These are phyloP conservation scores for Triops longicaudatus DNA, from an alignment of 1,140 invertebrate genomes.

Conservation along the genomic window DNA sequence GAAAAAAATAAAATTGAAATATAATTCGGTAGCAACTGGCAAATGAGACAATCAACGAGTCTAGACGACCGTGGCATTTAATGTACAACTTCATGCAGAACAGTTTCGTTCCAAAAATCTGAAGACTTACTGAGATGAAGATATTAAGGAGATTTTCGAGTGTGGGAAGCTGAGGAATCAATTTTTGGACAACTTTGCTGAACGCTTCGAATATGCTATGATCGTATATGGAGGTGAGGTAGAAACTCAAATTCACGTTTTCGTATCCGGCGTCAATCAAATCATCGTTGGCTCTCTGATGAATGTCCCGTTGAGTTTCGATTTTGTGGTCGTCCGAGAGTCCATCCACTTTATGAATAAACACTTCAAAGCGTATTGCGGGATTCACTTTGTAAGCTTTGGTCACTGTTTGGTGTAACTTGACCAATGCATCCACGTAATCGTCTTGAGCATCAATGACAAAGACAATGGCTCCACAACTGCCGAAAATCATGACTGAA, in stretches of 20 bases:
- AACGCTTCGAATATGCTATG: slow-evolving; percentile 99
- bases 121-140: slow-evolving; percentile 81
- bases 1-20: slow-evolving; percentile 18
- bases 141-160: slow-evolving; percentile 98
- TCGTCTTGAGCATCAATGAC: slow-evolving; percentile 98
- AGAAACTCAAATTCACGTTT: slow-evolving; percentile 78
- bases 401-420: slow-evolving; percentile 83
- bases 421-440: slow-evolving; percentile 89
- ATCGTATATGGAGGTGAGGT: slow-evolving; percentile 98
- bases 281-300: slow-evolving; percentile 92
- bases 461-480: slow-evolving; percentile 79
- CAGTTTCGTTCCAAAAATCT: no score
- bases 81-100: no score
- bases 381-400: slow-evolving; percentile 94
- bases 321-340: slow-evolving; percentile 98
- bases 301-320: slow-evolving; percentile 95
- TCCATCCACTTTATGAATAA: slow-evolving; percentile 74
- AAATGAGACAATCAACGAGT: slow-evolving; percentile 10
- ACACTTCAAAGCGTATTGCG: slow-evolving; percentile 93
- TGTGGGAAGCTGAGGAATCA: slow-evolving; percentile 93
- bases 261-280: slow-evolving; percentile 70
- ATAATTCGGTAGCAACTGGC: neutral
- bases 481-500: slow-evolving; percentile 80
- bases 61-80: no score
- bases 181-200: slow-evolving; percentile 98